Evolutionary conservation across 2,113 vertebrate genomes (phyloP).

Genomic region (Vidua chalybeata): DNA sequence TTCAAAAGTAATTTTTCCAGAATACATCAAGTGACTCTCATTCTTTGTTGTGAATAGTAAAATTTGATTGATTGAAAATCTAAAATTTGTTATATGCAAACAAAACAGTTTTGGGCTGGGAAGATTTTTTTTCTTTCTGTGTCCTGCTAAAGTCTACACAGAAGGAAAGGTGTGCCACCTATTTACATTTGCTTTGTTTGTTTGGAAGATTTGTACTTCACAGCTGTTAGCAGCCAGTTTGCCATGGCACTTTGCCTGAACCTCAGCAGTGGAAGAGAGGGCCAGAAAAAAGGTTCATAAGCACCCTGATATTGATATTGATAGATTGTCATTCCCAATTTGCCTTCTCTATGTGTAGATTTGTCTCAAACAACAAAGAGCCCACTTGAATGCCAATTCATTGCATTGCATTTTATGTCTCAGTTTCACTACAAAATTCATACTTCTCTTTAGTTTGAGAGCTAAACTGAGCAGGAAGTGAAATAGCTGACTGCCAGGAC

Average conservation of each 20-base stretch:
- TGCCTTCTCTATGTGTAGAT: neutral
- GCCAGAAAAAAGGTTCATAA: neutral
- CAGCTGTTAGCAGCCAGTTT: neutral
- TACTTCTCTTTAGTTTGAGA: neutral
- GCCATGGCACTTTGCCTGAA: neutral
- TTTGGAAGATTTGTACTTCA: neutral
- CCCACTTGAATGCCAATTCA: neutral
- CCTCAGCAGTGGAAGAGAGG: neutral
- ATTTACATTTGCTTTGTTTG: neutral
- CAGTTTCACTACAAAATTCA: neutral
- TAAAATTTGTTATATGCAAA: neutral
- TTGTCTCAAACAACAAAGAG: neutral
- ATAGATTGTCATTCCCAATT: neutral
- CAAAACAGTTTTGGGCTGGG: neutral
- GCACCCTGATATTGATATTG: neutral
- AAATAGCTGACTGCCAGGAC: constrained; percentile 28
- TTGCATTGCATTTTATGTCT: neutral
- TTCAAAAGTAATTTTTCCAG: neutral
- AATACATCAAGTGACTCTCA: neutral
- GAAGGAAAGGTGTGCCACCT: neutral
- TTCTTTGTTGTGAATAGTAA: neutral
- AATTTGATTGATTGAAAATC: neutral
- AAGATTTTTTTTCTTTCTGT: neutral
- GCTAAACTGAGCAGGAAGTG: constrained; percentile 27
- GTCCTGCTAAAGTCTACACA: neutral